Evolutionary conservation across 1,140 invertebrate genomes (phyloP), one percentile per base, ranked within the genome.

Genomic region (Drosophila sproati): DNA sequence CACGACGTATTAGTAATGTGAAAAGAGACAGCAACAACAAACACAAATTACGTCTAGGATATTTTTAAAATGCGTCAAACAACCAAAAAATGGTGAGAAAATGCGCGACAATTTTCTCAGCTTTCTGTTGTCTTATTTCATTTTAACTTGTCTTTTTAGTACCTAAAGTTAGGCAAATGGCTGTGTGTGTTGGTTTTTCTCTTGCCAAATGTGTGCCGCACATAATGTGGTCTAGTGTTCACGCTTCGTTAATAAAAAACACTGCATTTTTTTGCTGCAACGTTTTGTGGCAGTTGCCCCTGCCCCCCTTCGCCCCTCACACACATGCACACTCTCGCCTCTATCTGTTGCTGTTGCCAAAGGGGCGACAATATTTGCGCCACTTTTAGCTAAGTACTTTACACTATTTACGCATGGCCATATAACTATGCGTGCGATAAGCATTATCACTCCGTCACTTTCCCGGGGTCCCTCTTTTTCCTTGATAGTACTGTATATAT

Each of bases 171-270:
- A 70, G 86, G 62, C 31, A 43, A 66, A 39, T 51, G 51, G 48
- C 34, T 64, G 69, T 81, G 50, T 73, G 67, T 68, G 37, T 54
- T 61, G 35, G 60, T 28, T 55, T 67, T 41, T 29, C 39, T 71
- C 52, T 80, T 61, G 73, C 68, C 48, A 78, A 89, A 88, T 85
- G 85, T 89, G 72, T 88, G 83, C 77, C 85, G 78, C 85, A 85
- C 80, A 89, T 88, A 85, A 88, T 88, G 85, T 88, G 85, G 85
- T 88, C 85, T 89, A 85, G 80, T 88, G 80, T 88, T 88, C 85
- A 81, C 80, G 85, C 83, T 89, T 89, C 74, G 88, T 88, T 85
- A 85, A 80, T 60, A 71, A 67, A 75, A 83, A 79, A 83, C 66
- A 68, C 57, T 80, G 66, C 77, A 73, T 64, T 80, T 80, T 56